Base-by-base conservation (phyloP, 2,113 vertebrate genomes). In the Poeciliopsis turrubarensis region DNA sequence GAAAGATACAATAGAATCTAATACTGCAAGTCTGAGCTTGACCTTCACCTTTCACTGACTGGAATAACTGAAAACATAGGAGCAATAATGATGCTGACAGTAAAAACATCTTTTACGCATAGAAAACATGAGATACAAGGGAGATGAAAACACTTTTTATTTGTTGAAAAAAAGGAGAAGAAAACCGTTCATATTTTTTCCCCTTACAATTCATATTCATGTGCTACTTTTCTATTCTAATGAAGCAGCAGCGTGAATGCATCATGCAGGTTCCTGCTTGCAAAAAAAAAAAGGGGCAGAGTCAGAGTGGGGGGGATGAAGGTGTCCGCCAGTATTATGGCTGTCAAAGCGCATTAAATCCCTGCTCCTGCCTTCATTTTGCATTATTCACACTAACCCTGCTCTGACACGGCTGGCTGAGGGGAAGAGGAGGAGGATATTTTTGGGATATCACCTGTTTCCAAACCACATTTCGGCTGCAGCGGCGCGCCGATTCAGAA, bases 381-480 rank as follows among this genome's bases (percentile, higher is more conserved):
- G 72, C 68, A 70, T 61, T 75, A 70, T 64, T 75, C 71, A 73
- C 44, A 61, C 62, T 73, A 66, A 70, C 54, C 26, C 60, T 73
- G 31, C 70, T 62, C 26, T 73, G 72, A 65, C 61, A 75, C 39
- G 47, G 69, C 62, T 68, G 39, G 2, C 51, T 25, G 51, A 17
- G 8, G 25, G 47, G 47, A 51, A 8, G 22, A 57, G 6, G 37
- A 13, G 39, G 39, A 22, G 29, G 15, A 1, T 84, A 65, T 86
- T 86, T 57, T 85, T 26, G 30, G 68, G 72, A 67, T 29, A 65
- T 83, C 89, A 87, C 83, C 75, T 83, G 81, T 73, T 68, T 60
- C 39, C 68, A 39, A 26, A 47, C 63, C 11, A 57, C 62, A 51
- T 41, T 37, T 65, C 72, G 73, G 72, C 77, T 44, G 57, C 30